Percentiles rank a stretch among this genome's conserved stretches.
Evolutionary conservation across 2,113 vertebrate genomes (phyloP).

Genomic region (Terrapene triunguis): DNA sequence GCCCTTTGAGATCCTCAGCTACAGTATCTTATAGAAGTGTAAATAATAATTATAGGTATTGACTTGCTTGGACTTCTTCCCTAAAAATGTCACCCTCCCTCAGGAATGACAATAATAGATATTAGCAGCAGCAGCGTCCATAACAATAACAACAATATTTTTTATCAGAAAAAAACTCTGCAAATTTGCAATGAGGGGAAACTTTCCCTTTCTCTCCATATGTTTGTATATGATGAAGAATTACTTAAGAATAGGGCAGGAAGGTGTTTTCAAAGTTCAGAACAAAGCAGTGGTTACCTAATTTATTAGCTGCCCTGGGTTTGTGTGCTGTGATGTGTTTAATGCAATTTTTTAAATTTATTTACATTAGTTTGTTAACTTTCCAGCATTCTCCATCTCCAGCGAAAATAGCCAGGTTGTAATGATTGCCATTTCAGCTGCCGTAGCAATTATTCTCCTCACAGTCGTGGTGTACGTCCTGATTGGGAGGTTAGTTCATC

Average conservation of each 20-base stretch:
- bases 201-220: not conserved
- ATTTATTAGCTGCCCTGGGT: not conserved
- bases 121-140: not conserved
- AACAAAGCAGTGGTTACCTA: not conserved
- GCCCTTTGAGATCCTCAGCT: not conserved
- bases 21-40: not conserved
- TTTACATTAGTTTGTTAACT: conserved; percentile 57
- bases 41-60: not conserved
- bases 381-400: conserved; percentile 96
- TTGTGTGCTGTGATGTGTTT: not conserved
- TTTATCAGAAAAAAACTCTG: not conserved
- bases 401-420: conserved; percentile 97
- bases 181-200: not conserved
- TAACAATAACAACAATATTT: not conserved
- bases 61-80: not conserved
- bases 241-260: not conserved
- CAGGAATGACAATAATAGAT: not conserved
- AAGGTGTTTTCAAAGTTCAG: not conserved
- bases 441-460: conserved; percentile 94
- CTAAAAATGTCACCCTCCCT: not conserved
- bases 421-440: conserved; percentile 94
- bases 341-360: not conserved
- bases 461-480: conserved; percentile 93
- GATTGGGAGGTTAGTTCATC: conserved; percentile 90
- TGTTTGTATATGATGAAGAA: conserved; percentile 22